These are phyloP conservation scores for Rhinatrema bivittatum DNA, from an alignment of 2,797 vertebrate genomes.

Conservation along the genomic window DNA sequence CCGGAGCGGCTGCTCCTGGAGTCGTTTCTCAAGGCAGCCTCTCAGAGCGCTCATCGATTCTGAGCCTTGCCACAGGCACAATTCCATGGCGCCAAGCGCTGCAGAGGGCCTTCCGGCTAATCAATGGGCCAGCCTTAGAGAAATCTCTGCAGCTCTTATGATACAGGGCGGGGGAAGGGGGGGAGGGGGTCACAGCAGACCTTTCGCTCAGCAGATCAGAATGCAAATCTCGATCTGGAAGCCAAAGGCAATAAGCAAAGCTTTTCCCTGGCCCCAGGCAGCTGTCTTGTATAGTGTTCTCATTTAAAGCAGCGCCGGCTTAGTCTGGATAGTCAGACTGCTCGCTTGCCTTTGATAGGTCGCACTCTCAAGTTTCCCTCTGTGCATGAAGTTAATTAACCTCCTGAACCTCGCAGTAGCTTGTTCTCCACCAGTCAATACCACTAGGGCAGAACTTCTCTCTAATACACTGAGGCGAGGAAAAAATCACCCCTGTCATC, in stretches of 20 bases:
- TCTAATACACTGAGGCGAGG: not conserved
- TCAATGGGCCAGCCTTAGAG: not conserved
- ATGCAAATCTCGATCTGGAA: conserved; percentile 1
- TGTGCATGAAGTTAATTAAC: too few species aligned
- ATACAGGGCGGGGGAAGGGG: too few species aligned
- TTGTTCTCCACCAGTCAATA: not conserved
- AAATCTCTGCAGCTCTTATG: not conserved
- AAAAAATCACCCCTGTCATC: not conserved
- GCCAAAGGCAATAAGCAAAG: not conserved
- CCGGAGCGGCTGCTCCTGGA: not conserved
- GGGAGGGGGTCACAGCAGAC: conserved; percentile 1
- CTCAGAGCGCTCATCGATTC: conserved; percentile 9
- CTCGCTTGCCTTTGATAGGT: too few species aligned
- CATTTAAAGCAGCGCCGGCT: too few species aligned
- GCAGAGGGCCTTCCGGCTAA: conserved; percentile 2
- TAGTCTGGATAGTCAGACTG: too few species aligned
- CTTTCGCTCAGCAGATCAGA: conserved; percentile 11
- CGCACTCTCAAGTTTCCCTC: too few species aligned
- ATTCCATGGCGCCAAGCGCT: not conserved
- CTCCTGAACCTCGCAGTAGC: not conserved
- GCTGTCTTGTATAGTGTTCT: not conserved
- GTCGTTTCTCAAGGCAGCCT: conserved; percentile 9
- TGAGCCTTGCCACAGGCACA: conserved; percentile 1
- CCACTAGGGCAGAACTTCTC: not conserved
- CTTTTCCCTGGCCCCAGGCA: not conserved